Base-by-base conservation (phyloP, 1,140 invertebrate genomes). In the Drosophila lowei region DNA sequence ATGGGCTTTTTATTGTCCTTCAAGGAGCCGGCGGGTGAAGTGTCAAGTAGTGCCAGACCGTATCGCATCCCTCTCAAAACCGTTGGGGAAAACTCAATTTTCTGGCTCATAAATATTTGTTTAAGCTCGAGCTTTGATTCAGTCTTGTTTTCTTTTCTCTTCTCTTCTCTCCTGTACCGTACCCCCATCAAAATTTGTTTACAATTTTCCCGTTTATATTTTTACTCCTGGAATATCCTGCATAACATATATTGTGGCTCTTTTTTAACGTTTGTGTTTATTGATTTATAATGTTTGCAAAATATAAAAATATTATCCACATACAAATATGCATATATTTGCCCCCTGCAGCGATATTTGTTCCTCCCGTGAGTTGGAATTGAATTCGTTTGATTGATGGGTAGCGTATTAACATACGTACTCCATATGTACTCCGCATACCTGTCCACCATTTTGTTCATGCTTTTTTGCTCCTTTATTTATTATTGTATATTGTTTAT, bases 91-190 rank as follows among this genome's bases (percentile, higher is more conserved):
- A 85, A 80, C 77, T 66, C 80, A 85, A 85, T 86, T 86, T 86
- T 86, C 81, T 78, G 83, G 64, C 77, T 81, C 81, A 86, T 86
- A 86, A 86, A 86, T 86, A 86, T 86, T 86, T 81, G 74, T 80
- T 77, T 59, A 78, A 86, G 76, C 72, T 52, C 72, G 68, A 76
- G 76, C 77, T 81, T 73, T 85, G 81, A 85, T 85, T 85, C 80
- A 77, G 59, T 80, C 46, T 72, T 56, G 34, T 68, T 44, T 65
- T 61, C 21, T 28, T 61, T 60, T 42, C 21, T 23, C 3, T 23
- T 3, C 21, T 3, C 21, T 4, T 4, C 23, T 5, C 4, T 25
- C 0, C 23, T 18, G 23, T 25, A 25, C 23, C 3, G 16, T 41
- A 18, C 41, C 49, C 62, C 41, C 59, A 54, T 65, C 62, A 72